Evolutionary conservation across 2,888 invertebrate genomes (phyloP).

Genomic region (Fissipunctia ypsillon): DNA sequence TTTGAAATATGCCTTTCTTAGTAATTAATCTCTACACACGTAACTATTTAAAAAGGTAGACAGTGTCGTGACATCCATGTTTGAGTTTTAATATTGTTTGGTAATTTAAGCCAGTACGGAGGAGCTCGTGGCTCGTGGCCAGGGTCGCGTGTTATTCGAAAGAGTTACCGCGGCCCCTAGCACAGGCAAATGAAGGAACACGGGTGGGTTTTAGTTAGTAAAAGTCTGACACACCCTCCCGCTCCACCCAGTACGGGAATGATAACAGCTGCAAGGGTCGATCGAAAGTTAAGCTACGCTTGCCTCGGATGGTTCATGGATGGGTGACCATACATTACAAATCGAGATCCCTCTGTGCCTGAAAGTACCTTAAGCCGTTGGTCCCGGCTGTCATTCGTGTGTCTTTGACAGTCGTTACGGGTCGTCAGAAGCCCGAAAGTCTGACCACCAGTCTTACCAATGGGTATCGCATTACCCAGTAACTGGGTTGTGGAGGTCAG

Average conservation of each 20-base stretch:
- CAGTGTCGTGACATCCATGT: background rate
- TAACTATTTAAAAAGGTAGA: too few species aligned
- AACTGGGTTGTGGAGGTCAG: background rate
- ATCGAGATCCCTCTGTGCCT: background rate
- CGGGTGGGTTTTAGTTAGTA: too few species aligned
- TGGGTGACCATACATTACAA: background rate
- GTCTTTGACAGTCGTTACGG: background rate
- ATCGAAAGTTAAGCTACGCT: background rate
- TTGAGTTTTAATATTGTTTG: background rate
- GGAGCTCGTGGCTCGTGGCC: background rate
- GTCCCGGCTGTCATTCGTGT: background rate
- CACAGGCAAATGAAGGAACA: too few species aligned
- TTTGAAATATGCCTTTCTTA: background rate
- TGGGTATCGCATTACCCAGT: background rate
- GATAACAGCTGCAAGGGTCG: background rate
- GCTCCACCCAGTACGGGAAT: too few species aligned
- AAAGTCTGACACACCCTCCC: too few species aligned
- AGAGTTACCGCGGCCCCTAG: too few species aligned
- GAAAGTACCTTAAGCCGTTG: background rate
- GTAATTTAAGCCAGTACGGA: background rate
- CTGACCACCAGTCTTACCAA: background rate
- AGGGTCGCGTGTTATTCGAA: too few species aligned
- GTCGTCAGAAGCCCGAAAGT: background rate
- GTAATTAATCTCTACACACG: too few species aligned
- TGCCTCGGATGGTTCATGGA: background rate